Evolutionary conservation across 2,888 invertebrate species (phyloP), one percentile per base, ranked within the genome.

Genomic region (Keiferia lycopersicella): DNA sequence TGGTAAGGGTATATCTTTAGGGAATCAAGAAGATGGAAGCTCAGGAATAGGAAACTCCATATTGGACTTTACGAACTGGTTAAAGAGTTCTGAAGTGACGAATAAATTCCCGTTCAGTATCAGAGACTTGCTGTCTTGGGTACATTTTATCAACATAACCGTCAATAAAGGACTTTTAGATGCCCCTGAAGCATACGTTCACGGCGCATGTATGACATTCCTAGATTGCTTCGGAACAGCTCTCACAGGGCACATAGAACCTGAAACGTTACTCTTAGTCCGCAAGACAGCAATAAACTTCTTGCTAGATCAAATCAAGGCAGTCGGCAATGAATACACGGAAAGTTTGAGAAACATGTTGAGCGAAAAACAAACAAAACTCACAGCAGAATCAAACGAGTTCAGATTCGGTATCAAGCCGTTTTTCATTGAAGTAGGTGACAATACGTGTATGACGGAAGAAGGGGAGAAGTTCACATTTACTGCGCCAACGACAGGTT

Each of bases 121-220:
- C 67, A 94, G 99, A 73, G 99, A 99, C 83, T 93, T 98, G 65
- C 87, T 99, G 26, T 96, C 97, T 0, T 99, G 99, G 99, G 96
- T 97, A 0, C 91, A 95, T 70, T 99, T 98, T 80, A 95, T 99
- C 66, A 98, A 98, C 80, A 82, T 83, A 12, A 94, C 94, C 48
- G 87, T 88, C 11, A 77, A 75, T 0, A 90, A 85, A 71, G 73
- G 82, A 0, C 75, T 86, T 63, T 76, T 94, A 48, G 91, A 92
- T 50, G 78, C 93, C 0, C 82, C 89, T 0, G 94, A 95, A 74
- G 95, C 97, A 1, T 97, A 96, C 70, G 92, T 97, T 26, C 98
- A 98, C 77, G 99, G 99, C 1, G 97, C 98, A 53, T 96, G 95
- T 81, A 94, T 98, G 70, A 96, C 98, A 0, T 98, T 98, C 76